Percentiles rank a stretch among this genome's conserved stretches.
These are phyloP conservation scores for Nansenia antarctica DNA, from an alignment of 2,113 vertebrate species.

Conservation along the genomic window DNA sequence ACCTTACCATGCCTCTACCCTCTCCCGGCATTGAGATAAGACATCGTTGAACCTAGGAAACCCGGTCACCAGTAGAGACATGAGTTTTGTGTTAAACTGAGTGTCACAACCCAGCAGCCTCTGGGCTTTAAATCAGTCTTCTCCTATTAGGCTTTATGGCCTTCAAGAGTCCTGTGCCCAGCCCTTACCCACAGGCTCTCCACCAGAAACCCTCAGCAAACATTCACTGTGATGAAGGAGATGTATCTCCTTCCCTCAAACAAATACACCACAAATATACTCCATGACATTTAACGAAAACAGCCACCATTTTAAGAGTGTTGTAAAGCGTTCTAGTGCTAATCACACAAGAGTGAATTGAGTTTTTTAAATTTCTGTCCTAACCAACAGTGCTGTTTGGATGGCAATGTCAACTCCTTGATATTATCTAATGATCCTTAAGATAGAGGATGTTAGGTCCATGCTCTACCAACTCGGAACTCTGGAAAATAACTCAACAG, in stretches of 20 bases:
- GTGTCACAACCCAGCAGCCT: conserved; percentile 32
- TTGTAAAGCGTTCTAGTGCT: neutral
- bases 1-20: too few species aligned
- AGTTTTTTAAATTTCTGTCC: conserved; percentile 10
- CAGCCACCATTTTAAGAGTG: neutral
- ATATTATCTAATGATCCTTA: conserved; percentile 36
- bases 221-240: too few species aligned
- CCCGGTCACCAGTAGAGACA: too few species aligned
- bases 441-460: conserved; percentile 11
- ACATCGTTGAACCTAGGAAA: too few species aligned
- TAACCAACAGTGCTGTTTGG: conserved; percentile 24
- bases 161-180: conserved; percentile 8
- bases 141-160: conserved; percentile 44
- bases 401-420: conserved; percentile 21
- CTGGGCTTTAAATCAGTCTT: conserved; percentile 42
- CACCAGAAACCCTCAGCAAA: neutral
- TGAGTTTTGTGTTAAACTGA: conserved; percentile 29
- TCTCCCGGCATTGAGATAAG: too few species aligned
- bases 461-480: conserved; percentile 43
- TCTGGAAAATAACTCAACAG: conserved; percentile 44
- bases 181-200: neutral
- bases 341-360: neutral
- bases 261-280: neutral
- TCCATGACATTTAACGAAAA: neutral
- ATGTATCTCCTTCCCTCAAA: neutral